A percentile compares a stretch with the other conserved stretches of the same genome.
Conservation (phyloP, 1,140 invertebrate genomes). For the Zophobas atratus region DNA sequence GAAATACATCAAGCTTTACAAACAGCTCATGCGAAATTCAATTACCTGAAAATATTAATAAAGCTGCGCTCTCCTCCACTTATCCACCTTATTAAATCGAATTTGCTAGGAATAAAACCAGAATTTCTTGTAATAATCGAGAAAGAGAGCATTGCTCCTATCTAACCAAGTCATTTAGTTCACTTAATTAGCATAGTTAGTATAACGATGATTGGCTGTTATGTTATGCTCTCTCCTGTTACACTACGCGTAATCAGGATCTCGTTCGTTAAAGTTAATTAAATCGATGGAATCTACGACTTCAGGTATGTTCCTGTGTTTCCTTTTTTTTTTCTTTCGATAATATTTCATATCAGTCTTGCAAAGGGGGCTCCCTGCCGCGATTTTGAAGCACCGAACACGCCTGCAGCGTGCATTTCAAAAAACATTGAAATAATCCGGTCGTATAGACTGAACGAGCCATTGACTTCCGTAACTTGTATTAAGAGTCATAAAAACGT, state of each 20-base stretch:
- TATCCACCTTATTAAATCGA: constrained; percentile 3
- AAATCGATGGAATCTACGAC: constrained; percentile 31
- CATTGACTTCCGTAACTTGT: constrained; percentile 42
- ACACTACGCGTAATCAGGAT: constrained; percentile 40
- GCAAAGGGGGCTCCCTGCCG: neutral
- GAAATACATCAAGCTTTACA: neutral
- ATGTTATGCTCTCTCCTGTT: constrained; percentile 34
- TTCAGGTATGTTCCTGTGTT: constrained; percentile 21
- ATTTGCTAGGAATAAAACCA: constrained; percentile 10
- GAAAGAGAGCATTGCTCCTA: constrained; percentile 33
- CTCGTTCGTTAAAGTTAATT: constrained; percentile 47
- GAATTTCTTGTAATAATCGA: constrained; percentile 35
- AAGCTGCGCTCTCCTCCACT: constrained; percentile 14
- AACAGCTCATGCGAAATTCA: constrained; percentile 32
- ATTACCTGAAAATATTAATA: constrained; percentile 43
- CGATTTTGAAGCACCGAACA: neutral
- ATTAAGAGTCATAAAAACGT: constrained; percentile 41
- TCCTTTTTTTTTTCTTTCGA: constrained; percentile 12
- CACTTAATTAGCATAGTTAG: constrained; percentile 40
- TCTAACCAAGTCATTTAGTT: constrained; percentile 37
- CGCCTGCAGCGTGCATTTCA: neutral
- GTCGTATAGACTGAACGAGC: constrained; percentile 46
- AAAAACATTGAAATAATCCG: constrained; percentile 41
- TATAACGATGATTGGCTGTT: constrained; percentile 48
- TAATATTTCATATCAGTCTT: constrained; percentile 3